phyloP scores from a whole-genome alignment of 2,797 vertebrate genomes.

The Squalus acanthias region DNA sequence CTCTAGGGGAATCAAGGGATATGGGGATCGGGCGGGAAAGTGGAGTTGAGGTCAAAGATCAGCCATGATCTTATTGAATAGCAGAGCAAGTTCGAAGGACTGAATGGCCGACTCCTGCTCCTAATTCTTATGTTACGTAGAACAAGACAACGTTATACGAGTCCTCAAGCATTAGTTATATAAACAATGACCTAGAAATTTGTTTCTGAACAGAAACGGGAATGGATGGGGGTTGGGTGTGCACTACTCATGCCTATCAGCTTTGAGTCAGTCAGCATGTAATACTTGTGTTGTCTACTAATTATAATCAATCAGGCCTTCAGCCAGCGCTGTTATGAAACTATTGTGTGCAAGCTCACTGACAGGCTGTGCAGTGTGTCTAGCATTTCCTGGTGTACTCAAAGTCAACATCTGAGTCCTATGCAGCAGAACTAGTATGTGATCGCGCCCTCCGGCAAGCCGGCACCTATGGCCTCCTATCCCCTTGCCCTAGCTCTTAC shows the following conservation, averaged over 20 bases:
- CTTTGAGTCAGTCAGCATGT: background rate
- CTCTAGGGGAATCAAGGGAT: too few relatives aligned
- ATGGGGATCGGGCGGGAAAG: too few relatives aligned
- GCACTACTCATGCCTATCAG: background rate
- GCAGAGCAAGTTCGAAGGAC: too few relatives aligned
- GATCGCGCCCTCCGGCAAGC: background rate
- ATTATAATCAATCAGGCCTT: background rate
- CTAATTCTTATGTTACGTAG: background rate
- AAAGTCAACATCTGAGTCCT: background rate
- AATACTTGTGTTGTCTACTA: background rate
- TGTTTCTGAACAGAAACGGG: background rate
- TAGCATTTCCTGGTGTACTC: background rate
- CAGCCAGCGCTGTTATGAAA: background rate
- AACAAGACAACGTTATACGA: background rate
- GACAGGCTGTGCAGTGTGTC: background rate
- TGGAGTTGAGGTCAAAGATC: too few relatives aligned
- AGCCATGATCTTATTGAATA: too few relatives aligned
- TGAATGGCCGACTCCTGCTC: too few relatives aligned
- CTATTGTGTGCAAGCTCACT: background rate
- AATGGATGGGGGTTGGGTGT: background rate
- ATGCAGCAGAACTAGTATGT: background rate
- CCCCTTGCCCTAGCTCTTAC: background rate
- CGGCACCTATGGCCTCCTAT: background rate
- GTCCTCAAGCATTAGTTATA: background rate
- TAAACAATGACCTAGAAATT: background rate